phyloP scores from a whole-genome alignment of 1,140 invertebrate genomes.

The Bombus superbus region DNA sequence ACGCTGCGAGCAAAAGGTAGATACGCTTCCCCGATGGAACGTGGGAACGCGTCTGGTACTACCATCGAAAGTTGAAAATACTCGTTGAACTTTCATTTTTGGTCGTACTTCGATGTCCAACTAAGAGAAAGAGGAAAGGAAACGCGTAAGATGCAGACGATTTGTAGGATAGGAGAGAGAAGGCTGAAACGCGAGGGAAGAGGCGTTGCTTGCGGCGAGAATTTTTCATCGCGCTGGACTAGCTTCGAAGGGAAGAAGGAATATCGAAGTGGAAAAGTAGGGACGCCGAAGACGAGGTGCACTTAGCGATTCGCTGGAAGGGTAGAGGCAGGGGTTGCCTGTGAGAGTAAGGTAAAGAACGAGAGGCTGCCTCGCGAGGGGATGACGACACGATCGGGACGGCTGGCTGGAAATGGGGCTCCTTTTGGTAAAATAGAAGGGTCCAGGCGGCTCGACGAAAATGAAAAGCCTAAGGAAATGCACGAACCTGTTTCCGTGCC shows the following conservation, averaged over 20 bases:
- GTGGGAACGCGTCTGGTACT: not conserved
- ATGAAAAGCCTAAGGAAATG: slow-evolving; percentile 45
- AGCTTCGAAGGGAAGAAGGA: slow-evolving; percentile 38
- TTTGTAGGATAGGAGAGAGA: not conserved
- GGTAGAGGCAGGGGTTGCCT: slow-evolving; percentile 19
- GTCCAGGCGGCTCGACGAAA: not conserved
- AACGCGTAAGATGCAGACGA: not conserved
- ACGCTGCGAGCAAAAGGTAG: not conserved
- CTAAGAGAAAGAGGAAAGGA: not conserved
- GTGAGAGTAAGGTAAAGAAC: slow-evolving; percentile 53
- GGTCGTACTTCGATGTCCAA: slow-evolving; percentile 31
- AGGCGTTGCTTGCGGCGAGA: slow-evolving; percentile 53
- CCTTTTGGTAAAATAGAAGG: slow-evolving; percentile 23
- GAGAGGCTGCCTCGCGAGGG: slow-evolving; percentile 25
- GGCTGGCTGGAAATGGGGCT: not conserved
- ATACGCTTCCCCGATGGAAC: slow-evolving; percentile 15
- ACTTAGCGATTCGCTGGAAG: slow-evolving; percentile 60
- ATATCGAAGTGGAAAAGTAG: slow-evolving; percentile 59
- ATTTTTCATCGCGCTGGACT: slow-evolving; percentile 63
- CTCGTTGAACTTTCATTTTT: slow-evolving; percentile 57
- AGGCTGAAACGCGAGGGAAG: not conserved
- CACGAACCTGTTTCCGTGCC: slow-evolving; percentile 42
- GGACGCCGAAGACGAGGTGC: slow-evolving; percentile 62
- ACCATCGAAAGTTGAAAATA: slow-evolving; percentile 47
- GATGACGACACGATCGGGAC: slow-evolving; percentile 30